phyloP scores from a whole-genome alignment of 2,797 vertebrate genomes.

The Acestrorhynchus altus region DNA sequence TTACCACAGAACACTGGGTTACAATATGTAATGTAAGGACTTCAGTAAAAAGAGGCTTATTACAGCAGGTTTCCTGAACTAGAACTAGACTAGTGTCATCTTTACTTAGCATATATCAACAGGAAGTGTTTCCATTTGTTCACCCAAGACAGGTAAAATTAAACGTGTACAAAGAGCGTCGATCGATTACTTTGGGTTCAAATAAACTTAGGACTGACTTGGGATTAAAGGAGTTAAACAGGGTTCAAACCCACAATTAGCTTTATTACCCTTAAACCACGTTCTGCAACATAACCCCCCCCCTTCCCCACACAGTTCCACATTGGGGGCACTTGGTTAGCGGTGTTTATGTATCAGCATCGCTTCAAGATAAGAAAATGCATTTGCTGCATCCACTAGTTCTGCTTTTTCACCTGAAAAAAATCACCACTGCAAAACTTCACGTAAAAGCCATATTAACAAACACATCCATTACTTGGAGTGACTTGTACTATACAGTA shows the following conservation, averaged over 20 bases:
- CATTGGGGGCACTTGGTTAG: neutral
- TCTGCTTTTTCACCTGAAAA: neutral
- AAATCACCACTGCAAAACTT: conserved; percentile 18
- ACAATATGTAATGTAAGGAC: conserved; percentile 26
- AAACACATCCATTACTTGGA: neutral
- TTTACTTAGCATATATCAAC: conserved; percentile 18
- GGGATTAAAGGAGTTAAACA: neutral
- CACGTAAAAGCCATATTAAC: conserved; percentile 4
- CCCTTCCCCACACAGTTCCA: neutral
- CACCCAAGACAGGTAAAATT: neutral
- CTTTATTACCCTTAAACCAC: neutral
- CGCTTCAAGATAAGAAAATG: neutral
- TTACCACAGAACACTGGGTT: neutral
- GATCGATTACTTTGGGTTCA: neutral
- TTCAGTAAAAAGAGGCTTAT: neutral
- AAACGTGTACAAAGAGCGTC: neutral
- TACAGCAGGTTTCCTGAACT: conserved; percentile 23
- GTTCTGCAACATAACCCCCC: neutral
- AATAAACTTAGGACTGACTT: neutral
- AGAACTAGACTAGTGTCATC: neutral
- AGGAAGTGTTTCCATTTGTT: neutral
- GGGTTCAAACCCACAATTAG: neutral
- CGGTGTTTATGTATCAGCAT: neutral
- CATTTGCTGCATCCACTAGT: conserved; percentile 2
- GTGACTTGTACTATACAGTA: conserved; percentile 11